These are phyloP conservation scores for Lordiphosa collinella DNA, from an alignment of 1,140 invertebrate species.

Conservation along the genomic window DNA sequence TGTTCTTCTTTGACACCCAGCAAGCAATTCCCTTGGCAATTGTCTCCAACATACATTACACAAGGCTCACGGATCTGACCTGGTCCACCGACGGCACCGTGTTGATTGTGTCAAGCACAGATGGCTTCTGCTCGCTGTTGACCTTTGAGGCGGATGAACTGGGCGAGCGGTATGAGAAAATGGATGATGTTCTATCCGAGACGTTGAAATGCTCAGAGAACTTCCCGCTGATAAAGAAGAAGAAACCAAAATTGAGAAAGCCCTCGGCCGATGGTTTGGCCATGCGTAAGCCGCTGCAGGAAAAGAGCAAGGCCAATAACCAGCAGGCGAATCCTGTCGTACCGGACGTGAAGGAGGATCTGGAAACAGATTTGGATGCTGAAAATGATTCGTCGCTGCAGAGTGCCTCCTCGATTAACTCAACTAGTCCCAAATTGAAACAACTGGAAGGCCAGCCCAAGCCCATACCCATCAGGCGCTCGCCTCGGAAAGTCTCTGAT, in stretches of 20 bases:
- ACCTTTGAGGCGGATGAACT: slow-evolving; percentile 91
- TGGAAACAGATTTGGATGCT: slow-evolving; percentile 36
- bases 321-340: neutral
- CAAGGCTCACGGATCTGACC: slow-evolving; percentile 92
- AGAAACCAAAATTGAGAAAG: slow-evolving; percentile 44
- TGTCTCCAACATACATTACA: slow-evolving; percentile 96
- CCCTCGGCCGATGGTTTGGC: slow-evolving; percentile 37
- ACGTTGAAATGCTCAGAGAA: slow-evolving; percentile 35
- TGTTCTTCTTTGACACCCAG: slow-evolving; percentile 95
- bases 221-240: slow-evolving; percentile 18
- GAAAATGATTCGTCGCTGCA: slow-evolving; percentile 60
- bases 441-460: slow-evolving; percentile 20
- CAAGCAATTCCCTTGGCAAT: slow-evolving; percentile 91
- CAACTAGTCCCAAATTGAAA: slow-evolving; percentile 35
- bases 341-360: slow-evolving; percentile 7
- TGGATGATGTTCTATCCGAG: slow-evolving; percentile 57
- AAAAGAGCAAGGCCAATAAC: slow-evolving; percentile 35
- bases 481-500: slow-evolving; percentile 39
- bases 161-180: slow-evolving; percentile 84
- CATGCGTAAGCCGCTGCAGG: slow-evolving; percentile 34
- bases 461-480: slow-evolving; percentile 47
- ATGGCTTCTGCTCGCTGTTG: slow-evolving; percentile 96
- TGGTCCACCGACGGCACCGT: slow-evolving; percentile 94
- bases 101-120: slow-evolving; percentile 93
- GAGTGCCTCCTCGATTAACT: slow-evolving; percentile 39